These are phyloP conservation scores for Troglohyphantes excavatus DNA, from an alignment of 2,888 invertebrate genomes.

Conservation along the genomic window DNA sequence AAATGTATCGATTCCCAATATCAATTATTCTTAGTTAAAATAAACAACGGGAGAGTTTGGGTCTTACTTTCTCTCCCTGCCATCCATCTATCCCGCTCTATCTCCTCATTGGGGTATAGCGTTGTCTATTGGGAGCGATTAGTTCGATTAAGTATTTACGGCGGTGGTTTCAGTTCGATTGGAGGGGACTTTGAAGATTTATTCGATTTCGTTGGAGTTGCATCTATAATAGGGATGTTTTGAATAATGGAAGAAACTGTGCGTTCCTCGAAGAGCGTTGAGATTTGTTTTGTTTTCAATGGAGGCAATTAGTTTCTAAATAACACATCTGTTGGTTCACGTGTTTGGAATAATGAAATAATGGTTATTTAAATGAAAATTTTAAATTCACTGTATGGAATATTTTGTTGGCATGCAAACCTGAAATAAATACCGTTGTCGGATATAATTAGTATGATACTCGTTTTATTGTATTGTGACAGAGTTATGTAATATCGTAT, in stretches of 20 bases:
- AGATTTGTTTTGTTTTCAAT: not conserved
- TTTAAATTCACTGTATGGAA: too few species aligned
- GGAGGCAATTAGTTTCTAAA: not conserved
- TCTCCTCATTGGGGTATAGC: not conserved
- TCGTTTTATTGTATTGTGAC: too few species aligned
- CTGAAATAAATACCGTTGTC: too few species aligned
- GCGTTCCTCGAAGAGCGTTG: not conserved
- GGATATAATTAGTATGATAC: too few species aligned
- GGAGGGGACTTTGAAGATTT: conserved; percentile 14
- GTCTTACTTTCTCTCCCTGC: not conserved
- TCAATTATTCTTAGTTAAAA: conserved; percentile 70
- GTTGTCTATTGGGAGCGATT: conserved; percentile 40
- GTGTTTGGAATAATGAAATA: too few species aligned
- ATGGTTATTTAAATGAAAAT: too few species aligned
- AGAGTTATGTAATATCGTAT: too few species aligned
- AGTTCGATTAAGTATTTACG: conserved; percentile 71
- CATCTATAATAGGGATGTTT: conserved; percentile 25
- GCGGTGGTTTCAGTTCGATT: conserved; percentile 24
- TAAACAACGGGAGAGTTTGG: conserved; percentile 47
- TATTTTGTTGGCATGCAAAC: too few species aligned
- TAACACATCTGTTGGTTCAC: not conserved
- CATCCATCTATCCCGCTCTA: not conserved
- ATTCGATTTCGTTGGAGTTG: conserved; percentile 15
- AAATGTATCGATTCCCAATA: conserved; percentile 66
- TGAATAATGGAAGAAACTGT: conserved; percentile 10